Evolutionary conservation across 2,113 vertebrate genomes (phyloP).

Genomic region (Nibea albiflora): DNA sequence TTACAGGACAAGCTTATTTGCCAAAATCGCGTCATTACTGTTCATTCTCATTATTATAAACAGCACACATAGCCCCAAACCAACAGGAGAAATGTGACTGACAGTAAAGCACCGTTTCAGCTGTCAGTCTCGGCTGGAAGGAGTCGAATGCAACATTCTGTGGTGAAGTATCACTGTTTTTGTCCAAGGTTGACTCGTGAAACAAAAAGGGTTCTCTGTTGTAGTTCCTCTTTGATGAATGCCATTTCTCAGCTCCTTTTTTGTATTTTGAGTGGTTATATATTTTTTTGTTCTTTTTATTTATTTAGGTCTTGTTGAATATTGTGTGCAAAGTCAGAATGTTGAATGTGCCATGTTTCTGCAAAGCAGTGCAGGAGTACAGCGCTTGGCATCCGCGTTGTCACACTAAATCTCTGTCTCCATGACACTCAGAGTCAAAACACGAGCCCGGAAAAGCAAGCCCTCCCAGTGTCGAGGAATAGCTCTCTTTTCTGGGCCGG

Average conservation of each 20-base stretch:
- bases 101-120: constrained; percentile 36
- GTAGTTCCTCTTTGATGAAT: constrained; percentile 1
- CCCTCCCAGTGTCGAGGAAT: constrained; percentile 50
- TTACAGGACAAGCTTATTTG: constrained; percentile 59
- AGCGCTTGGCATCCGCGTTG: constrained; percentile 71
- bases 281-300: constrained; percentile 29
- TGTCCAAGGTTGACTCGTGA: constrained; percentile 29
- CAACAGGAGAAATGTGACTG: constrained; percentile 47
- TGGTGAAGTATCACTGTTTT: constrained; percentile 30
- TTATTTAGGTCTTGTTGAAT: constrained; percentile 43
- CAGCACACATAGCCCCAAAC: constrained; percentile 30
- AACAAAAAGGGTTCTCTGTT: constrained; percentile 13
- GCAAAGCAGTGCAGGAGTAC: constrained; percentile 63
- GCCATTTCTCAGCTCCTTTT: constrained; percentile 4
- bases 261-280: constrained; percentile 2
- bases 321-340: constrained; percentile 40
- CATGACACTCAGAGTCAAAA: constrained; percentile 76
- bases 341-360: constrained; percentile 69
- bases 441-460: constrained; percentile 61
- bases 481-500: not conserved
- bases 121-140: constrained; percentile 42
- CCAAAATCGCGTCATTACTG: constrained; percentile 43
- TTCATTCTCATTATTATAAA: constrained; percentile 49
- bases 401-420: constrained; percentile 77
- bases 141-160: constrained; percentile 16